Evolutionary conservation across 2,113 vertebrate genomes (phyloP), one percentile per base, ranked within the genome.

Genomic region (Microcebus ravelobensis): DNA sequence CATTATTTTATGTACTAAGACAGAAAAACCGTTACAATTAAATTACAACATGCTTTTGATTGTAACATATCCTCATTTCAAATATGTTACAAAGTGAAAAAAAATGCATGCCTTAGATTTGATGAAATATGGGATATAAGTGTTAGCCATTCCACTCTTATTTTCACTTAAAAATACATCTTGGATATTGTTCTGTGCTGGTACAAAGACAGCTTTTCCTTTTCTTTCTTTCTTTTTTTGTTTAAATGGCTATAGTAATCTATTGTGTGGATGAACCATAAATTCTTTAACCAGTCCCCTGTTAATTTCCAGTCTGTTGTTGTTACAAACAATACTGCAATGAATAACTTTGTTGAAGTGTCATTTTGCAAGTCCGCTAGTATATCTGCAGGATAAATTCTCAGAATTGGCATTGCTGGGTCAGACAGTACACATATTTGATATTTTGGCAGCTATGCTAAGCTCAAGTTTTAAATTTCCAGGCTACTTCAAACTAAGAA

Each of bases 271-370:
- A 45, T 36, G 65, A 81, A 27, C 65, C 52, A 76, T 97, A 73
- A 77, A 94, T 97, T 94, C 94, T 95, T 95, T 96, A 96, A 91
- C 67, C 9, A 57, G 73, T 50, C 42, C 50, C 39, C 48, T 79
- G 34, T 96, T 80, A 85, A 70, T 50, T 95, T 91, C 79, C 83
- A 55, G 61, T 57, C 79, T 86, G 85, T 82, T 36, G 84, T 77
- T 88, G 76, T 84, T 86, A 93, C 52, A 85, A 88, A 88, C 42
- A 92, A 91, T 63, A 39, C 86, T 6, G 0, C 77, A 55, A 13
- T 70, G 91, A 90, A 87, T 88, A 79, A 83, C 96, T 87, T 68
- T 88, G 67, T 42, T 57, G 86, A 68, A 17, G 9, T 4, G 45
- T 77, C 90, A 90, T 93, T 93, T 88, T 81, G 89, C 59, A 42